Percentiles rank a stretch among this genome's conserved stretches.
These are phyloP conservation scores for Nesospiza acunhae DNA, from an alignment of 2,113 vertebrate species.

Conservation along the genomic window DNA sequence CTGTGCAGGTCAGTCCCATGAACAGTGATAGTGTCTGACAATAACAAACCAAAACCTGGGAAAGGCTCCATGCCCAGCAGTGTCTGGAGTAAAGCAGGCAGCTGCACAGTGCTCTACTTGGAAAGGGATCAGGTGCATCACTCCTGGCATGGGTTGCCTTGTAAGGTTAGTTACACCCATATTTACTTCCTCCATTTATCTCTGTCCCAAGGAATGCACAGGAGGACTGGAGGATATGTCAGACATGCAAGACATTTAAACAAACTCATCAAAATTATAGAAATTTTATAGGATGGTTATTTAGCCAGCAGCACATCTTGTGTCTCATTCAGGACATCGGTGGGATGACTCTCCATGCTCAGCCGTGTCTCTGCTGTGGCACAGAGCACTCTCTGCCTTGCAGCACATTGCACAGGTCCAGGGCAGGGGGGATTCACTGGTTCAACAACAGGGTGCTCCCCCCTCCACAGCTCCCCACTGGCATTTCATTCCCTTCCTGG, in stretches of 20 bases:
- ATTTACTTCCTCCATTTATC: neutral
- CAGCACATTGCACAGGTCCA: neutral
- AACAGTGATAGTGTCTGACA: rapidly evolving
- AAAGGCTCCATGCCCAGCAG: neutral
- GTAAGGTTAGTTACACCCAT: neutral
- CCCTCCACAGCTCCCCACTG: neutral
- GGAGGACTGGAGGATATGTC: neutral
- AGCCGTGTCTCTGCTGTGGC: neutral
- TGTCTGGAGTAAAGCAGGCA: neutral
- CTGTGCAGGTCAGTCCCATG: neutral
- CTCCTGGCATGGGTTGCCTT: neutral
- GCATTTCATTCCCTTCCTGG: neutral
- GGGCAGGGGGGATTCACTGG: neutral
- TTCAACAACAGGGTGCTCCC: neutral
- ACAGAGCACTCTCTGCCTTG: neutral
- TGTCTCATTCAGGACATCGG: neutral
- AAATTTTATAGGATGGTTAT: neutral
- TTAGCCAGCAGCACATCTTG: neutral
- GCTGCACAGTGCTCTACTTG: neutral
- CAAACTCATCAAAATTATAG: neutral
- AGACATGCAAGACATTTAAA: neutral
- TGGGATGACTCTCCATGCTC: neutral
- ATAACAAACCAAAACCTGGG: neutral
- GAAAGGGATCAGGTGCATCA: neutral
- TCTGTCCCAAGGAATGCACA: neutral